These are phyloP conservation scores for Cantharis rufa DNA, from an alignment of 2,888 invertebrate species.

Conservation along the genomic window DNA sequence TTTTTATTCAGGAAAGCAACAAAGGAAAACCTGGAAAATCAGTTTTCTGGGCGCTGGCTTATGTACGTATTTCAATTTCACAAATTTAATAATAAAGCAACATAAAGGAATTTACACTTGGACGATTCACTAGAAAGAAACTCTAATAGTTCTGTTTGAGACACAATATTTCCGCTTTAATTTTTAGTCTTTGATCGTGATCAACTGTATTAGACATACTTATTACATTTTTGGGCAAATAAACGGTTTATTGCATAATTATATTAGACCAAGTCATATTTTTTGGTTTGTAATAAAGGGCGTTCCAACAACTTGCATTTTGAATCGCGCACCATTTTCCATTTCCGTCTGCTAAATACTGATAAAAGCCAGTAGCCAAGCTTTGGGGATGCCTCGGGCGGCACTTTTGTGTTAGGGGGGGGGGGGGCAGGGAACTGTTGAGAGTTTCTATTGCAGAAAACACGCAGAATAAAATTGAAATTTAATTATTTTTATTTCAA, in stretches of 20 bases:
- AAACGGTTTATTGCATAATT: neutral
- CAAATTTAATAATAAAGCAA: constrained; percentile 41
- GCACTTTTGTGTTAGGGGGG: no score
- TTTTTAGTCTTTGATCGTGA: constrained; percentile 22
- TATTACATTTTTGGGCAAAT: neutral
- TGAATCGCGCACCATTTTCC: no score
- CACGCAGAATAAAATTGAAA: no score
- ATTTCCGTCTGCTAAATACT: no score
- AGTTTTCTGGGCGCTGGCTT: neutral
- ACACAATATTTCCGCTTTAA: constrained; percentile 17
- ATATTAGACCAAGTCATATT: no score
- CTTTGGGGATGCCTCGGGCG: no score
- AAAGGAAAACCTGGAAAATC: neutral
- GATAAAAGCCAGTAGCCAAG: no score
- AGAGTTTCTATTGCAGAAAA: no score
- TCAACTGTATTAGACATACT: neutral
- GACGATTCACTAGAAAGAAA: constrained; percentile 50
- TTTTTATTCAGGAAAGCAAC: neutral
- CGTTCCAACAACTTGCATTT: no score
- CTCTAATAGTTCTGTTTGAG: constrained; percentile 29
- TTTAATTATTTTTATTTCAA: no score
- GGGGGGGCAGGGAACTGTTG: no score
- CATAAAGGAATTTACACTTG: constrained; percentile 53
- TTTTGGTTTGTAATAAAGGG: no score
- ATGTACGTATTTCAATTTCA: neutral